These are phyloP conservation scores for Danaus chrysippus DNA, from an alignment of 2,888 invertebrate genomes.

Conservation along the genomic window DNA sequence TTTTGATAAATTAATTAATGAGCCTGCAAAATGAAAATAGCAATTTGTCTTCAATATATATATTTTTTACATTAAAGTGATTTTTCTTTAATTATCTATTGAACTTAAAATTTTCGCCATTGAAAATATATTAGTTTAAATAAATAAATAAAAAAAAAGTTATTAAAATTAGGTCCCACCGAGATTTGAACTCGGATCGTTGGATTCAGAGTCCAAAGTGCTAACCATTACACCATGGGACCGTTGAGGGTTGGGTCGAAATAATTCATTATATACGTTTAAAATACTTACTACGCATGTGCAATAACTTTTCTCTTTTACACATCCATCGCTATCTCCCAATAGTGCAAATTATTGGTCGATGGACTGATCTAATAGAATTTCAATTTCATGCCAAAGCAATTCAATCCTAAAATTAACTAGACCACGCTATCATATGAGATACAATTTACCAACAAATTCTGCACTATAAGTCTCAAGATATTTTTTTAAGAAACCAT, in stretches of 20 bases:
- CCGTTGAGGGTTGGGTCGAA: constrained; percentile 10
- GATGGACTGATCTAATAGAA: not conserved
- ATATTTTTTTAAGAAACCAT: no score
- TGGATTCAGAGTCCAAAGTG: constrained; percentile 86
- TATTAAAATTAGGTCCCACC: constrained; percentile 80
- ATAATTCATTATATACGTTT: constrained; percentile 9
- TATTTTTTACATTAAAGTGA: not conserved
- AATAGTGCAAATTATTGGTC: constrained; percentile 5
- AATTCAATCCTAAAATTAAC: not conserved
- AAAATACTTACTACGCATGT: constrained; percentile 26
- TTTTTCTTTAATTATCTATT: no score
- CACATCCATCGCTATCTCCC: constrained; percentile 10
- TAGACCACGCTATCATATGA: not conserved
- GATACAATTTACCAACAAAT: not conserved
- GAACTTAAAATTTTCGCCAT: not conserved
- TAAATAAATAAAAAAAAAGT: constrained; percentile 29
- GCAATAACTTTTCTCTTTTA: constrained; percentile 25
- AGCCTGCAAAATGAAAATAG: constrained; percentile 5
- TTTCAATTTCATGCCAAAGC: not conserved
- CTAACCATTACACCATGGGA: constrained; percentile 84
- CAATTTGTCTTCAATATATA: not conserved
- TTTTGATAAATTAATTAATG: not conserved
- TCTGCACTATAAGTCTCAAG: no score
- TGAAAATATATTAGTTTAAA: constrained; percentile 6
- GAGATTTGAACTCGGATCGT: constrained; percentile 90